Evolutionary conservation across 2,797 vertebrate species (phyloP).

Genomic region (Hoplostethus atlanticus): DNA sequence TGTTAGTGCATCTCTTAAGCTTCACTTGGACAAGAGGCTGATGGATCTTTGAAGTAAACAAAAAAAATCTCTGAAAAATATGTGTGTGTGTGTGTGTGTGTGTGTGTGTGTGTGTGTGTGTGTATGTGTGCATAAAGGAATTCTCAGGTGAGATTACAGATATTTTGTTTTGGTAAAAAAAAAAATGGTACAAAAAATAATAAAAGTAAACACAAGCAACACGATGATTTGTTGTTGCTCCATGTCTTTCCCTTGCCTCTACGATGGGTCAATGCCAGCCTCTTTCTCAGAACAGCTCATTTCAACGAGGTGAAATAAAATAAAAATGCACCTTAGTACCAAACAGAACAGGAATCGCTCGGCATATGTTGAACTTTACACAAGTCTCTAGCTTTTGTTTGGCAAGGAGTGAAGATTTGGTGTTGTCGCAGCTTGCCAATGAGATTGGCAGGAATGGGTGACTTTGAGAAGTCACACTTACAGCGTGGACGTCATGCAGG

Average conservation of each 20-base stretch:
- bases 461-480: slow-evolving; percentile 68
- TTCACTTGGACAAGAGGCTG: slow-evolving; percentile 46
- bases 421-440: slow-evolving; percentile 22
- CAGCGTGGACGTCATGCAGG: slow-evolving; percentile 41
- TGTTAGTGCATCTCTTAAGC: slow-evolving; percentile 22
- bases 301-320: slow-evolving; percentile 18
- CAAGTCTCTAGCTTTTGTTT: neutral
- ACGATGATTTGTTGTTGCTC: slow-evolving; percentile 48
- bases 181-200: slow-evolving; percentile 28
- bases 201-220: slow-evolving; percentile 38
- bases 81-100: neutral
- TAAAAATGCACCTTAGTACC: neutral
- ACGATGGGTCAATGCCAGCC: slow-evolving; percentile 44
- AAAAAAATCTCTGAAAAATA: slow-evolving; percentile 17
- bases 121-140: slow-evolving; percentile 26
- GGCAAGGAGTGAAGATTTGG: neutral
- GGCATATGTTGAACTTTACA: neutral
- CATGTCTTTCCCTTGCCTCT: slow-evolving; percentile 45
- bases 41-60: slow-evolving; percentile 63
- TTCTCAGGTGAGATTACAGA: slow-evolving; percentile 47
- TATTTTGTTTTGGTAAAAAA: slow-evolving; percentile 21
- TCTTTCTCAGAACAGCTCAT: slow-evolving; percentile 32
- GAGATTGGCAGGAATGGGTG: slow-evolving; percentile 44
- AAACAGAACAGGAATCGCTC: neutral
- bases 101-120: neutral